Evolutionary conservation across 2,797 vertebrate genomes (phyloP).

Genomic region (Pristis pectinata): DNA sequence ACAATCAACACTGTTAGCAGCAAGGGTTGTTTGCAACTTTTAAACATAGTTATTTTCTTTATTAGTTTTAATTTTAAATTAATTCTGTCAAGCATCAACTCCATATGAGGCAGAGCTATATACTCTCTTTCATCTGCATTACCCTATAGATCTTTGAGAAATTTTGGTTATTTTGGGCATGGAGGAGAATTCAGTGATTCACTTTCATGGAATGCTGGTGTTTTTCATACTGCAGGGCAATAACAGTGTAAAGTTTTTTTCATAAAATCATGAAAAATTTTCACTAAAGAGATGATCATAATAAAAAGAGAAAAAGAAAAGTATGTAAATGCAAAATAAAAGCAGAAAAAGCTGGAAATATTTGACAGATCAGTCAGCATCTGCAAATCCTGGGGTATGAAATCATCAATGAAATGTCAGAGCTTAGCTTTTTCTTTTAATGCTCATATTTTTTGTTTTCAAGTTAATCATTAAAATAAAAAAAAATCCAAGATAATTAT

Average conservation of each 20-base stretch:
- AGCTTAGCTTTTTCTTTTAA: neutral
- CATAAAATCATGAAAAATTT: neutral
- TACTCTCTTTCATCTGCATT: neutral
- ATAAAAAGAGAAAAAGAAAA: neutral
- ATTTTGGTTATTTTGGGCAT: neutral
- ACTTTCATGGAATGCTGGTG: neutral
- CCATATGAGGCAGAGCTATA: neutral
- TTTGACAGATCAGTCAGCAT: neutral
- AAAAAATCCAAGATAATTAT: neutral
- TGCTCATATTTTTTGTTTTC: neutral
- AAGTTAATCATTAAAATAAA: neutral
- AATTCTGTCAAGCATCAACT: neutral
- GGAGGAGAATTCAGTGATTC: neutral
- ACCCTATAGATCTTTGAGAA: neutral
- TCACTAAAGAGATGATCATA: neutral
- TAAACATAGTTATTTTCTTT: neutral
- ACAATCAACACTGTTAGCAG: neutral
- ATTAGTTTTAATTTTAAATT: neutral
- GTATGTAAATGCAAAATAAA: neutral
- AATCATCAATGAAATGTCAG: neutral
- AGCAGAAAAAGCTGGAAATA: neutral
- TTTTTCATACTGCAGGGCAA: neutral
- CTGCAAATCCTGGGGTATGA: neutral
- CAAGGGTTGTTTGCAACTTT: neutral
- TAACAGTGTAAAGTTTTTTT: neutral